Evolutionary conservation across 2,888 invertebrate species (phyloP), one percentile per base, ranked within the genome.

Genomic region (Napeogenes sylphis): DNA sequence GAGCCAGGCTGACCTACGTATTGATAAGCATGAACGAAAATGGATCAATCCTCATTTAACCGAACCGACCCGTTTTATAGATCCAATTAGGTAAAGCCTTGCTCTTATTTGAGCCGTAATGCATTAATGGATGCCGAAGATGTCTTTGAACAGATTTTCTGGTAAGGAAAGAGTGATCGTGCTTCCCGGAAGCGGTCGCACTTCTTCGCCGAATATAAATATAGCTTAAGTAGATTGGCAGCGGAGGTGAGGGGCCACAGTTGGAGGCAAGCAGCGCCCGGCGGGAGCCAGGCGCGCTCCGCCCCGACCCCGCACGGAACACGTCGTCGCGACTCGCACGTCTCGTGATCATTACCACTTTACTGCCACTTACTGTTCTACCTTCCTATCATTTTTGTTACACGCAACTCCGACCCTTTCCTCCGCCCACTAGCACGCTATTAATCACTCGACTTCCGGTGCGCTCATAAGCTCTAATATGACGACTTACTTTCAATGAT

Each of bases 281-380:
- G 61, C 61, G 65, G 61, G 59, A 58, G 68, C 64, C 63, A 63
- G 70, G 70, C 70, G 70, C 70, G 73, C 42, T 42, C 42, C 72
- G 71, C 79, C 74, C 70, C 73, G 78, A 87, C 87, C 89, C 90
- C 90, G 90, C 90, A 90, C 90, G 90, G 90, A 90, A 90, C 90
- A 90, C 90, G 61, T 58, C 83, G 75, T 74, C 82, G 82, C 81
- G 83, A 84, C 79, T 80, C 81, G 85, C 86, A 86, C 85, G 82
- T 84, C 75, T 83, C 78, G 83, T 76, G 82, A 81, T 85, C 87
- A 86, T 87, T 81, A 86, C 87, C 81, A 88, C 88, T 88, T 84
- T 85, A 87, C 89, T 87, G 80, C 83, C 84, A 89, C 86, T 82
- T 78, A 87, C 87, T 87, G 75, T 86, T 83, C 78, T 82, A 75